phyloP scores from a whole-genome alignment of 2,113 vertebrate species.

The Sebastes fasciatus region DNA sequence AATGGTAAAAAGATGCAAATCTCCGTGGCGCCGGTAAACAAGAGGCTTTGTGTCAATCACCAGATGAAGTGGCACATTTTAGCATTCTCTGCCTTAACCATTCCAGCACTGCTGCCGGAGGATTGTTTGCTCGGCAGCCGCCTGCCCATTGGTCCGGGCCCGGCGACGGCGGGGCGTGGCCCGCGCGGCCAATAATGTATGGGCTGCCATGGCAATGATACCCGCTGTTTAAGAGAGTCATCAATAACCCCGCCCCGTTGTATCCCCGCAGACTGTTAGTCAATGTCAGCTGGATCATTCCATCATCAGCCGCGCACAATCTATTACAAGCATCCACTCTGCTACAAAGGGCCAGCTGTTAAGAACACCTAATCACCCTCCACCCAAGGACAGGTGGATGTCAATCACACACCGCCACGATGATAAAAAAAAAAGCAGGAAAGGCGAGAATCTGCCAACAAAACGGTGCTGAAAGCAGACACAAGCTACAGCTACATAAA shows the following conservation, averaged over 20 bases:
- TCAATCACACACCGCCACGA: slow-evolving; percentile 46
- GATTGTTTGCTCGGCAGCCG: slow-evolving; percentile 70
- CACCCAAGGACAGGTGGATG: slow-evolving; percentile 67
- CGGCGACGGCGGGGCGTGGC: slow-evolving; percentile 37
- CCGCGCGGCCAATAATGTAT: slow-evolving; percentile 61
- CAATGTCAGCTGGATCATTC: slow-evolving; percentile 67
- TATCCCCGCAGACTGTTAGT: slow-evolving; percentile 62
- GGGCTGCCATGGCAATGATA: slow-evolving; percentile 79
- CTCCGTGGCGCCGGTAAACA: slow-evolving; percentile 77
- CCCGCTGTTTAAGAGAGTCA: slow-evolving; percentile 72
- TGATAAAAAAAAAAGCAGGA: not conserved
- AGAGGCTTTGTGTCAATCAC: slow-evolving; percentile 81
- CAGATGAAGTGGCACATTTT: slow-evolving; percentile 74
- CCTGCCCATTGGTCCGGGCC: slow-evolving; percentile 64
- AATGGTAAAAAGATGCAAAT: slow-evolving; percentile 79
- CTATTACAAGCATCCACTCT: slow-evolving; percentile 60
- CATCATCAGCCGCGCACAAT: slow-evolving; percentile 65
- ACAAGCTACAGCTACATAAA: not conserved
- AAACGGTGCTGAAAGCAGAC: not conserved
- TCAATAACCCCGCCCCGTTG: slow-evolving; percentile 77
- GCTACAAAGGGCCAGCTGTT: slow-evolving; percentile 50
- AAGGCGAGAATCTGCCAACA: slow-evolving; percentile 11
- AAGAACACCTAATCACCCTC: slow-evolving; percentile 58
- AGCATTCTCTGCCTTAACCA: slow-evolving; percentile 62
- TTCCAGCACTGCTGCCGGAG: slow-evolving; percentile 43